Evolutionary conservation across 2,797 vertebrate genomes (phyloP).

Genomic region (Phylloscopus collybita): DNA sequence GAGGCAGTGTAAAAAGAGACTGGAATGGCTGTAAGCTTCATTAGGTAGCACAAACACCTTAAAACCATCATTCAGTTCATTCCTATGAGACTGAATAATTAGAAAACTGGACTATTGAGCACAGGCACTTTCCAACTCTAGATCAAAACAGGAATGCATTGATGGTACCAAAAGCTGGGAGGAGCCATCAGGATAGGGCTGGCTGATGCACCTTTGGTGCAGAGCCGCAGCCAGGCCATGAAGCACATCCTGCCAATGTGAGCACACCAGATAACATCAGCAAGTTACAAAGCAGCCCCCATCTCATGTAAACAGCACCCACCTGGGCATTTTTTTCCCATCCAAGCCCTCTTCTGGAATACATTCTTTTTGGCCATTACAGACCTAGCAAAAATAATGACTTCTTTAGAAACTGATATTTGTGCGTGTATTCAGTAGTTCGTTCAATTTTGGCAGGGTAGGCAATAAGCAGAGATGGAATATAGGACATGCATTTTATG

Average conservation of each 20-base stretch:
- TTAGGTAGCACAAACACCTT: neutral
- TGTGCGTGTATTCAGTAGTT: neutral
- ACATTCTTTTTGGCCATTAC: neutral
- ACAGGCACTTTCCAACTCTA: neutral
- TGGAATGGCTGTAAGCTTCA: rapidly evolving
- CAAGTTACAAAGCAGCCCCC: neutral
- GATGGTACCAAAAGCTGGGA: neutral
- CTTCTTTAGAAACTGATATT: neutral
- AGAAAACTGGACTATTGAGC: neutral
- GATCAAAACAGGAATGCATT: neutral
- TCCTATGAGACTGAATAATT: neutral
- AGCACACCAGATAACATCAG: neutral
- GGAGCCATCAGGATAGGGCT: neutral
- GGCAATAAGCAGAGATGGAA: neutral
- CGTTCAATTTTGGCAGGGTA: neutral
- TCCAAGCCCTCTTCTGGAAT: neutral
- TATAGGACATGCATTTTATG: neutral
- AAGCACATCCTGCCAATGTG: rapidly evolving
- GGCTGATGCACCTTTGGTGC: neutral
- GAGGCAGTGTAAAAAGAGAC: neutral
- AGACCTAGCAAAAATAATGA: neutral
- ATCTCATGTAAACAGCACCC: neutral
- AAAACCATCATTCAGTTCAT: neutral
- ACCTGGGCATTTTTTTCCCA: neutral
- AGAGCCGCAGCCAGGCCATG: neutral